These are phyloP conservation scores for Xiphorhynchus elegans DNA, from an alignment of 2,113 vertebrate species.

Conservation along the genomic window DNA sequence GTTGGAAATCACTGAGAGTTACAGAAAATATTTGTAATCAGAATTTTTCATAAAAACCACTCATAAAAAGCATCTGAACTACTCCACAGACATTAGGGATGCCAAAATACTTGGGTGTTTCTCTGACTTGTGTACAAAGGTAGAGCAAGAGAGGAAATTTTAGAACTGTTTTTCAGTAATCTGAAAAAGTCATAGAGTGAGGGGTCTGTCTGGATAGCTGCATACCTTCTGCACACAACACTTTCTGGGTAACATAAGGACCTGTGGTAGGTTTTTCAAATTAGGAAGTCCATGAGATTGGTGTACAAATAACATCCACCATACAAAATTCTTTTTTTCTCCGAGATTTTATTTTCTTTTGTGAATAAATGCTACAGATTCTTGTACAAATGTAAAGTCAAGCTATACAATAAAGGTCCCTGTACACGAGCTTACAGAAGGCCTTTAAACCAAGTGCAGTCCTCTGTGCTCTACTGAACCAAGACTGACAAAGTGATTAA, in stretches of 20 bases:
- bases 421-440: neutral
- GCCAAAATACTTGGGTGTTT: neutral
- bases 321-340: neutral
- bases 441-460: neutral
- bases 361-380: neutral
- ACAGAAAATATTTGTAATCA: neutral
- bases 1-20: neutral
- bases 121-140: neutral
- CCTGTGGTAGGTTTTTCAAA: neutral
- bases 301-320: neutral
- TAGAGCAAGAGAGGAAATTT: neutral
- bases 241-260: neutral
- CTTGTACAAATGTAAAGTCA: neutral
- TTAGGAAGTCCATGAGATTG: neutral
- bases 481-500: neutral
- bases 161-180: neutral
- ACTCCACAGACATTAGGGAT: neutral
- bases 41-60: neutral
- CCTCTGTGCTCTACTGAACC: neutral
- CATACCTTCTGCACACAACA: neutral
- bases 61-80: neutral
- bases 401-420: neutral
- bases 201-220: neutral
- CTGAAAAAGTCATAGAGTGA: neutral
- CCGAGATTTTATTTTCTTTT: neutral